phyloP scores from a whole-genome alignment of 2,797 vertebrate genomes.

The Platalea minor region DNA sequence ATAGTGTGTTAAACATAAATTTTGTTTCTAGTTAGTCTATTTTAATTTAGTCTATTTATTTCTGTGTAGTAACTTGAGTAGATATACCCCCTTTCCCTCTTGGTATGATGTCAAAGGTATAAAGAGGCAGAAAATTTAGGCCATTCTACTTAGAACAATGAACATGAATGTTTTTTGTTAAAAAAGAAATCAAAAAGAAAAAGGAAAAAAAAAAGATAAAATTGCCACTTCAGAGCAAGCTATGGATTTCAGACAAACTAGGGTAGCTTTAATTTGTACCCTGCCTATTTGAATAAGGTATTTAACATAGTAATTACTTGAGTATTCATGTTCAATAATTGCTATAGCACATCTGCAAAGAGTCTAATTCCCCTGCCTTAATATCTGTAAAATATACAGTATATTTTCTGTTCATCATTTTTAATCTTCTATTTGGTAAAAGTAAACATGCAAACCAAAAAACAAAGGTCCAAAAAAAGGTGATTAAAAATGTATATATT shows the following conservation, averaged over 20 bases:
- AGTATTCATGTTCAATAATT: conserved; percentile 64
- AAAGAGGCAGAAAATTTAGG: background rate
- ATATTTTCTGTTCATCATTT: conserved; percentile 8
- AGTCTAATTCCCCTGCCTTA: conserved; percentile 37
- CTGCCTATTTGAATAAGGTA: conserved; percentile 52
- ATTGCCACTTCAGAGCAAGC: background rate
- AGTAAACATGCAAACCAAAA: background rate
- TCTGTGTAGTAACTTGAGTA: background rate
- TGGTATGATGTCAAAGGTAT: background rate
- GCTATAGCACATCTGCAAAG: conserved; percentile 51
- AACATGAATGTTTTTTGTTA: background rate
- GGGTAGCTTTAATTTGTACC: conserved; percentile 39
- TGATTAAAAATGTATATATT: background rate
- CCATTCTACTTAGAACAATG: background rate
- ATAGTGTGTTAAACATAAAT: background rate
- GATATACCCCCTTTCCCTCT: background rate
- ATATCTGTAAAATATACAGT: conserved; percentile 3
- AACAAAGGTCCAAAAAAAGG: background rate
- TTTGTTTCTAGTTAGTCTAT: background rate
- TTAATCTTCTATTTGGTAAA: conserved; percentile 16
- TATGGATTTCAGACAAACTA: conserved; percentile 5
- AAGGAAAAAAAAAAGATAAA: background rate
- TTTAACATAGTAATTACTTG: conserved; percentile 63
- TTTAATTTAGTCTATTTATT: background rate
- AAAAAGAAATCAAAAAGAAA: background rate